Conservation (phyloP, 2,113 vertebrate species). For the Kryptolebias marmoratus region DNA sequence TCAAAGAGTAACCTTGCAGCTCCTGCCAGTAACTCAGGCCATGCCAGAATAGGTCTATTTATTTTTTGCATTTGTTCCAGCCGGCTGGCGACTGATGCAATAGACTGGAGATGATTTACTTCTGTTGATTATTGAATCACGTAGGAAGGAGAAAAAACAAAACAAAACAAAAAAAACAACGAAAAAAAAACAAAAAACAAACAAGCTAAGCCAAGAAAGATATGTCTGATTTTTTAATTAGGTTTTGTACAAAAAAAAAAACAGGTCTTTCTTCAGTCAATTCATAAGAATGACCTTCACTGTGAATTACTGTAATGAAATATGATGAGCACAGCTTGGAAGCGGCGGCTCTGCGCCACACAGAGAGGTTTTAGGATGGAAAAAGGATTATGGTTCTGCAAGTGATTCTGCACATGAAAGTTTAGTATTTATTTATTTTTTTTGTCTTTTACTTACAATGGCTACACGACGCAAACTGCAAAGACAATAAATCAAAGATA, state of each 20-base stretch:
- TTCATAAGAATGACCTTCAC: conserved; percentile 76
- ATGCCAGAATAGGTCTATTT: conserved; percentile 70
- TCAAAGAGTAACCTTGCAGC: conserved; percentile 59
- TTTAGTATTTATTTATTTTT: conserved; percentile 29
- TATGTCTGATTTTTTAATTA: conserved; percentile 72
- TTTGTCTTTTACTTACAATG: conserved; percentile 48
- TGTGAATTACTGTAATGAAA: conserved; percentile 72
- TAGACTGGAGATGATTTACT: conserved; percentile 75
- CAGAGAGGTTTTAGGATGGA: neutral
- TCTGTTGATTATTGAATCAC: conserved; percentile 76
- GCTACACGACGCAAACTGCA: conserved; percentile 41
- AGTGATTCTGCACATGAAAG: conserved; percentile 36
- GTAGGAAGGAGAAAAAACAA: conserved; percentile 19
- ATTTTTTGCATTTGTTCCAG: conserved; percentile 76
- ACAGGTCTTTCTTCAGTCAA: conserved; percentile 60
- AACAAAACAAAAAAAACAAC: neutral
- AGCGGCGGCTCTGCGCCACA: conserved; percentile 31
- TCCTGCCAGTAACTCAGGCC: conserved; percentile 62
- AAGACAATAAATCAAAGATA: conserved; percentile 75
- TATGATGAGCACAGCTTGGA: conserved; percentile 64
- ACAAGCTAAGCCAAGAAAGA: conserved; percentile 42
- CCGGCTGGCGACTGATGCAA: conserved; percentile 66
- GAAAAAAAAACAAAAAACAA: neutral
- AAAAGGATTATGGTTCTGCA: conserved; percentile 37
- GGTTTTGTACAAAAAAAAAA: conserved; percentile 60